Conservation (phyloP, 1,140 invertebrate genomes). For the Zaprionus africanus region DNA sequence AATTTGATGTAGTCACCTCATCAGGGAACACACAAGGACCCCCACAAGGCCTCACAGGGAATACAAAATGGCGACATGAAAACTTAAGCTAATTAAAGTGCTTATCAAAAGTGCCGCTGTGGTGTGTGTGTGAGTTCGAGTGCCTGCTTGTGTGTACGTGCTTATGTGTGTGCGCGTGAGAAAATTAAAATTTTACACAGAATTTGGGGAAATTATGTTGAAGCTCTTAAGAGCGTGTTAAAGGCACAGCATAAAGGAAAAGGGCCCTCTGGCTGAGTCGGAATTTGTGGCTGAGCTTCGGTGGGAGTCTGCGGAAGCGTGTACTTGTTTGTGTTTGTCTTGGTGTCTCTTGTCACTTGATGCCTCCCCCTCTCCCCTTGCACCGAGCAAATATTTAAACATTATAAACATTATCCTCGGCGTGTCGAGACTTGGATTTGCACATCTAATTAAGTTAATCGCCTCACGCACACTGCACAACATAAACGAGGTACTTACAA, state of each 20-base stretch:
- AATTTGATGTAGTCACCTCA: conserved; percentile 69
- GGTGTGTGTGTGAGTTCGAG: background rate
- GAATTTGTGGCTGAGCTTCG: conserved; percentile 14
- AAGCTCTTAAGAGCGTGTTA: conserved; percentile 53
- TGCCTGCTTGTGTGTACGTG: background rate
- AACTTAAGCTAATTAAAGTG: conserved; percentile 73
- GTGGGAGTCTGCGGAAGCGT: background rate
- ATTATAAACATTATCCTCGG: conserved; percentile 43
- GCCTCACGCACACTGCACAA: conserved; percentile 39
- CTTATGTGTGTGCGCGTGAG: conserved; percentile 24
- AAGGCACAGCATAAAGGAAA: conserved; percentile 19
- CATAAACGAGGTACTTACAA: conserved; percentile 27
- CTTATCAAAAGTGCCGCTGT: conserved; percentile 46
- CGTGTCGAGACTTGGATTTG: conserved; percentile 41
- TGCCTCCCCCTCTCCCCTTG: conserved; percentile 21
- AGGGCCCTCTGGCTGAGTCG: background rate
- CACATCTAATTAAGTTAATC: conserved; percentile 66
- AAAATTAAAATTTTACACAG: conserved; percentile 54
- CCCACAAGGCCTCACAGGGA: conserved; percentile 24
- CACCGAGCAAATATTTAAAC: conserved; percentile 63
- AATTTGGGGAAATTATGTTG: conserved; percentile 44
- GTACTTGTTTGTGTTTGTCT: conserved; percentile 27
- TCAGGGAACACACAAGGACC: conserved; percentile 22
- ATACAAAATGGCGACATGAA: conserved; percentile 54
- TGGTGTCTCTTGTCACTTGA: conserved; percentile 53